Base-by-base conservation (phyloP, 1,140 invertebrate species). In the Pseudomyrmex pallidus region DNA sequence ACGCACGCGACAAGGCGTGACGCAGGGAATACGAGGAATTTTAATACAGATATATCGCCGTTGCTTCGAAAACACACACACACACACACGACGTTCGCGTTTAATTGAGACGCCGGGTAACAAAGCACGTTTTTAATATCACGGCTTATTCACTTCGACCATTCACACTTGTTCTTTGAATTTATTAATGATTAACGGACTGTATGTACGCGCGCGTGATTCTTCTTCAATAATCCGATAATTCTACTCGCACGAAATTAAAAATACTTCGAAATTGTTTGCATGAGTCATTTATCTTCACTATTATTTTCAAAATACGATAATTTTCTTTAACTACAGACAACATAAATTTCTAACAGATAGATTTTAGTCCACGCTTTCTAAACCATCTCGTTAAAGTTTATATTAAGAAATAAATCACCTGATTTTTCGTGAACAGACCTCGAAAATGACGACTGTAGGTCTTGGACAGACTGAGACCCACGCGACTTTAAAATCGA, bases 1-100 rank as follows among this genome's bases (percentile, higher is more conserved):
- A 68, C 56, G 76, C 76, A 72, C 54, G 76, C 76, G 76, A 80
- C 76, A 61, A 80, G 76, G 54, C 76, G 76, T 72, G 76, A 80
- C 76, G 54, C 66, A 15, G 25, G 76, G 66, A 70, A 80, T 80
- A 80, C 54, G 76, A 72, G 76, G 66, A 80, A 80, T 80, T 80
- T 80, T 80, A 80, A 80, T 80, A 17, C 54, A 44, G 46, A 78
- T 70, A 70, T 72, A 80, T 80, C 44, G 25, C 25, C 25, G 66
- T 44, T 12, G 76, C 66, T 72, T 80, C 56, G 76, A 54, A 59
- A 80, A 70, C 56, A 59, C 54, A 44, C 35, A 7, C 35, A 35
- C 35, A 35, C 35, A 35, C 35, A 35, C 35, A 35, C 35, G 35
- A 35, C 35, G 17, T n/a, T 15, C 48, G 59, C 48, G 48, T 76